Conservation (phyloP, 2,888 invertebrate species). For the Plagodis pulveraria region DNA sequence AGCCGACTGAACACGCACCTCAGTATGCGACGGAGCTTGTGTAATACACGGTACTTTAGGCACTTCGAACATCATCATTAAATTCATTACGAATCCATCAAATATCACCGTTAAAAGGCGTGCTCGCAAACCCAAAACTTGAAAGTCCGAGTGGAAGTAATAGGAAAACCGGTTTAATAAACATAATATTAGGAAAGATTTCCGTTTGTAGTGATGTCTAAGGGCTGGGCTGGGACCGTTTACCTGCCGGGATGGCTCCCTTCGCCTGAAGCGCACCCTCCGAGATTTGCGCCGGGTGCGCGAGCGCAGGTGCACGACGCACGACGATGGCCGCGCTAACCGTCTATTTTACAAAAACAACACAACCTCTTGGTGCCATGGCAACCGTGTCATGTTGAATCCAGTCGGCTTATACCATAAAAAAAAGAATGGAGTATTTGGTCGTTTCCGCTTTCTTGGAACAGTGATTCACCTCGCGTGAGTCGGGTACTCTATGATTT, state of each 20-base stretch:
- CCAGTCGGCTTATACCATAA: slow-evolving; percentile 66
- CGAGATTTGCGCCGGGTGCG: slow-evolving; percentile 78
- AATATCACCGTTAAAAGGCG: slow-evolving; percentile 39
- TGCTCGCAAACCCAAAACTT: slow-evolving; percentile 28
- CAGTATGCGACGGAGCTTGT: slow-evolving; percentile 51
- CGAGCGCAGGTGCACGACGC: slow-evolving; percentile 76
- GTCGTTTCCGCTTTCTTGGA: slow-evolving; percentile 82
- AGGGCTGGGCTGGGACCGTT: slow-evolving; percentile 55
- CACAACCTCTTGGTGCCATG: slow-evolving; percentile 51
- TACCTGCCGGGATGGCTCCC: slow-evolving; percentile 69
- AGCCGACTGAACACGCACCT: slow-evolving; percentile 42
- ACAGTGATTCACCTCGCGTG: slow-evolving; percentile 79
- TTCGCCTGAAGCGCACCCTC: slow-evolving; percentile 65
- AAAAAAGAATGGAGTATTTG: slow-evolving; percentile 74
- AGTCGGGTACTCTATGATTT: slow-evolving; percentile 70
- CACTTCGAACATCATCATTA: slow-evolving; percentile 49
- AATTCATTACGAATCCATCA: slow-evolving; percentile 45
- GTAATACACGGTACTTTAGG: slow-evolving; percentile 42
- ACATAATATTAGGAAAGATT: slow-evolving; percentile 45
- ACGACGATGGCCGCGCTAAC: slow-evolving; percentile 60
- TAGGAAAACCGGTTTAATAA: slow-evolving; percentile 51
- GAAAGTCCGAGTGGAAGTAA: slow-evolving; percentile 32
- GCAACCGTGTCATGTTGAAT: slow-evolving; percentile 54
- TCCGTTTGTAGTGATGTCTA: slow-evolving; percentile 45
- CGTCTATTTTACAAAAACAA: slow-evolving; percentile 67